A percentile compares a stretch with the other conserved stretches of the same genome.
Evolutionary conservation across 2,797 vertebrate species (phyloP).

Genomic region (Geotrypetes seraphini): DNA sequence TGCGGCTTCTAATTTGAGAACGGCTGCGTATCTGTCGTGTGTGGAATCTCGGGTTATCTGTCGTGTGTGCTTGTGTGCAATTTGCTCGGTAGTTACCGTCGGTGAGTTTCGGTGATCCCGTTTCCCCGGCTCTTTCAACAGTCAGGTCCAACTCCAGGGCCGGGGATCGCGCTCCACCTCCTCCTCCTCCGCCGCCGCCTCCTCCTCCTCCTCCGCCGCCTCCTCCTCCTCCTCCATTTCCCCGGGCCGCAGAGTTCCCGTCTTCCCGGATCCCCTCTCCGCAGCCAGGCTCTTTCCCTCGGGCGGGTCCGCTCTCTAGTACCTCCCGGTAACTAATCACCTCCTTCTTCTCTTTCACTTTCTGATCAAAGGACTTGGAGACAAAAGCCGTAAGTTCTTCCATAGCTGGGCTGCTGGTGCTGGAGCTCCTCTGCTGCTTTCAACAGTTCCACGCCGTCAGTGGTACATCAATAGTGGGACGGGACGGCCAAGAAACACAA

Average conservation of each 20-base stretch:
- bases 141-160: slow-evolving; percentile 80
- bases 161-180: slow-evolving; percentile 70
- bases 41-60: no score
- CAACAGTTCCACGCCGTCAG: slow-evolving; percentile 43
- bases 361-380: slow-evolving; percentile 96
- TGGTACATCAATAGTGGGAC: slow-evolving; percentile 74
- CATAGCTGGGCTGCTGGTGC: slow-evolving; percentile 64
- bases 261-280: slow-evolving; percentile 71
- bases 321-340: slow-evolving; percentile 93
- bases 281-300: slow-evolving; percentile 69
- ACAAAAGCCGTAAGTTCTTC: slow-evolving; percentile 97
- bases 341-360: slow-evolving; percentile 96
- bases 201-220: slow-evolving; percentile 34
- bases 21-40: no score
- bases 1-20: no score
- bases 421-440: slow-evolving; percentile 14
- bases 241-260: slow-evolving; percentile 59
- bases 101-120: slow-evolving; percentile 85
- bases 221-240: slow-evolving; percentile 31
- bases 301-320: slow-evolving; percentile 78
- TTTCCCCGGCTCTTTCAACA: slow-evolving; percentile 73
- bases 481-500: slow-evolving; percentile 4
- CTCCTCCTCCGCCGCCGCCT: slow-evolving; percentile 30
- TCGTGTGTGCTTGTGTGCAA: background rate
- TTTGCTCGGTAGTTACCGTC: slow-evolving; percentile 66